Conservation (phyloP, 2,113 vertebrate genomes). For the Ctenomys sociabilis region DNA sequence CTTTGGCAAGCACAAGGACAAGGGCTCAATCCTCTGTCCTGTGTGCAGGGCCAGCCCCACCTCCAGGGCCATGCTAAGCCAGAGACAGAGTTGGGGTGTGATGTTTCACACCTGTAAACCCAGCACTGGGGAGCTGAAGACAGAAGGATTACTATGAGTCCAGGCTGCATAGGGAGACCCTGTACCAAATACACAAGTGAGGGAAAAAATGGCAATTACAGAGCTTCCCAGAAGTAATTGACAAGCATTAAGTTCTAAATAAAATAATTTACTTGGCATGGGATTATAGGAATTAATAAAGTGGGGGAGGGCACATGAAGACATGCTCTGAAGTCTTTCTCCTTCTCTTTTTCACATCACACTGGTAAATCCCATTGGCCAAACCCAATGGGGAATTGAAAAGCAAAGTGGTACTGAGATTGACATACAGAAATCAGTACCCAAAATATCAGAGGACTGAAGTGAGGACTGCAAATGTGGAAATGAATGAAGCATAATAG, state of each 20-base stretch:
- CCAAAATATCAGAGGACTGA: not conserved
- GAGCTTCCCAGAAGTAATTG: not conserved
- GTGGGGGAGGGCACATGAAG: not conserved
- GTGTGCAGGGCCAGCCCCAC: too few relatives aligned
- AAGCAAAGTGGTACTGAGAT: rapidly evolving
- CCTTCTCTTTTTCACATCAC: not conserved
- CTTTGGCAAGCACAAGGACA: too few relatives aligned
- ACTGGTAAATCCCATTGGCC: not conserved
- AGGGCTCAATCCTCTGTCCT: too few relatives aligned
- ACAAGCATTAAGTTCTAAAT: not conserved
- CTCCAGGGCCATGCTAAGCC: too few relatives aligned
- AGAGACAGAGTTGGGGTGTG: too few relatives aligned
- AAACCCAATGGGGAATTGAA: not conserved
- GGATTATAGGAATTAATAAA: not conserved
- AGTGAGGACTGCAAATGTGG: not conserved
- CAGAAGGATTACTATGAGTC: too few relatives aligned
- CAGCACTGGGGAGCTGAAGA: too few relatives aligned
- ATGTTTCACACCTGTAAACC: too few relatives aligned
- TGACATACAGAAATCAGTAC: not conserved
- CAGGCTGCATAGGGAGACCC: too few relatives aligned
- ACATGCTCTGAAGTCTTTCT: not conserved
- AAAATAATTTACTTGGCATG: not conserved
- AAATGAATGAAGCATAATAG: not conserved
- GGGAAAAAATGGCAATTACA: not conserved
- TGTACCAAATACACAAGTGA: too few relatives aligned